Evolutionary conservation across 2,888 invertebrate species (phyloP).

Genomic region (Diogma glabrata): DNA sequence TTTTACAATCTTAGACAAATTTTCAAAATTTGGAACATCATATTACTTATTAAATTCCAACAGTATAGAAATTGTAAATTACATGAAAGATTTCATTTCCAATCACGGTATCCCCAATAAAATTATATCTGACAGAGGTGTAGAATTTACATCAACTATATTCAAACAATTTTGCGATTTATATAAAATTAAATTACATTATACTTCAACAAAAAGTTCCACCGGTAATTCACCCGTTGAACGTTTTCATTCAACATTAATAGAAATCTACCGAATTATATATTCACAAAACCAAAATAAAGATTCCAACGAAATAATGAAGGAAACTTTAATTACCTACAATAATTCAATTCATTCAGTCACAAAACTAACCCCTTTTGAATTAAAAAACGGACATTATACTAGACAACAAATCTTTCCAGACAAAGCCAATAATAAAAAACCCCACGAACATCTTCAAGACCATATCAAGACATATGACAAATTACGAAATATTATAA

Average conservation of each 20-base stretch:
- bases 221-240: conserved; percentile 17
- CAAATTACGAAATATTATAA: background rate
- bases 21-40: conserved; percentile 12
- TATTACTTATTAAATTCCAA: background rate
- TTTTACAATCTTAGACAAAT: conserved; percentile 15
- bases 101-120: background rate
- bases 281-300: conserved; percentile 13
- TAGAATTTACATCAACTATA: conserved; percentile 10
- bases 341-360: background rate
- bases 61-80: background rate
- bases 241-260: conserved; percentile 17
- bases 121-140: background rate
- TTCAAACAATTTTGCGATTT: conserved; percentile 18
- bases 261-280: conserved; percentile 20
- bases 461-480: background rate
- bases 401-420: no score
- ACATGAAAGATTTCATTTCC: background rate
- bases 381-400: background rate
- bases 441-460: background rate
- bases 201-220: conserved; percentile 16
- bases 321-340: conserved; percentile 9
- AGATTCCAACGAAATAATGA: conserved; percentile 15
- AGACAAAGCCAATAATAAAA: no score
- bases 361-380: background rate
- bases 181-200: conserved; percentile 13